Percentiles rank a stretch among this genome's conserved stretches.
phyloP scores from a whole-genome alignment of 2,113 vertebrate genomes.

The Pomatostomus ruficeps region DNA sequence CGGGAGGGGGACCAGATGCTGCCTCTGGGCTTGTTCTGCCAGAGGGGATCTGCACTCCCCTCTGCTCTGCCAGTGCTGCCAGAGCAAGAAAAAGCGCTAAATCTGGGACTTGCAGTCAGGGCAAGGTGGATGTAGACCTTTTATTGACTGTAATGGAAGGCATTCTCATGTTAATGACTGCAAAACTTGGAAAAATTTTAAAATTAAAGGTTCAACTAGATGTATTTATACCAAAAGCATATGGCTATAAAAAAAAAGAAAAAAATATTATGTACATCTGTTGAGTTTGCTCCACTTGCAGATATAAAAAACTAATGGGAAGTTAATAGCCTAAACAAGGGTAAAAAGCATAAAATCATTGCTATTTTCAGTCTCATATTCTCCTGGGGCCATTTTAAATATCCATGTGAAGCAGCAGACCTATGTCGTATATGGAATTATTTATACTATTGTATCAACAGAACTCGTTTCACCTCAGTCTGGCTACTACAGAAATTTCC shows the following conservation, averaged over 20 bases:
- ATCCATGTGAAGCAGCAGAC: neutral
- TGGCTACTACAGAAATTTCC: neutral
- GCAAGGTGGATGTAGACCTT: neutral
- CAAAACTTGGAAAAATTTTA: neutral
- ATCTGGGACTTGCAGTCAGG: neutral
- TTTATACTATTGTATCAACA: neutral
- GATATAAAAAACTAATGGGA: neutral
- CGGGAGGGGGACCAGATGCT: neutral
- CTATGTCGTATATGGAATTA: neutral
- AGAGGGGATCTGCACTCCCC: neutral
- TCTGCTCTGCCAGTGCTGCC: neutral
- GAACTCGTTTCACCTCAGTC: neutral
- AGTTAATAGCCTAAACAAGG: neutral
- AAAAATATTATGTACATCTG: neutral
- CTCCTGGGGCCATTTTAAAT: neutral
- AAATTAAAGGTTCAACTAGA: neutral
- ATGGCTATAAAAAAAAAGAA: neutral
- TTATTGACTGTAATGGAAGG: neutral
- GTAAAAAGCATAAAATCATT: neutral
- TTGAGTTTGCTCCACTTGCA: neutral
- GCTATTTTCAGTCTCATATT: neutral
- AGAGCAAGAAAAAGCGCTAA: fast-evolving
- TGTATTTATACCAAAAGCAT: neutral
- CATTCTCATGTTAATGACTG: neutral
- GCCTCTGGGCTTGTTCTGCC: fast-evolving